phyloP scores from a whole-genome alignment of 1,140 invertebrate species.

The Diachasma alloeum region DNA sequence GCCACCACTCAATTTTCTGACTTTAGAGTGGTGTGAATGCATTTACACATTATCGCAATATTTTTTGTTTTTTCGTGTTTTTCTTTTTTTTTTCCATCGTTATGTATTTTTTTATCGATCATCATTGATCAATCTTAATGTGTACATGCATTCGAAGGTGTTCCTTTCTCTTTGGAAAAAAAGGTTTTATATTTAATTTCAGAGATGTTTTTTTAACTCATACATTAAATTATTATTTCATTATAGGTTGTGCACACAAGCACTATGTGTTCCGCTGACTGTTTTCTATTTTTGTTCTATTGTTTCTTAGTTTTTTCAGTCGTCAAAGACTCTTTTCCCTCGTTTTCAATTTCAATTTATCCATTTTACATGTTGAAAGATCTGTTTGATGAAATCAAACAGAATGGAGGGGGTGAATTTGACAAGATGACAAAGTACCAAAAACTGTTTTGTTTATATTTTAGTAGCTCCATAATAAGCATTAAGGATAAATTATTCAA shows the following conservation, averaged over 20 bases:
- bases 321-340: slow-evolving; percentile 18
- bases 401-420: neutral
- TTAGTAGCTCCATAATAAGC: too few species aligned
- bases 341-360: neutral
- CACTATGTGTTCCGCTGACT: slow-evolving; percentile 50
- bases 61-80: neutral
- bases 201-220: slow-evolving; percentile 29
- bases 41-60: neutral
- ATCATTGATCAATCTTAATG: neutral
- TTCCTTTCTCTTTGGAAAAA: slow-evolving; percentile 42
- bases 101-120: slow-evolving; percentile 1
- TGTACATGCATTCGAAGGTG: slow-evolving; percentile 25
- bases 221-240: slow-evolving; percentile 32
- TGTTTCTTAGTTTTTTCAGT: slow-evolving; percentile 25
- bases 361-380: neutral
- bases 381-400: neutral
- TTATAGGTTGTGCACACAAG: slow-evolving; percentile 34
- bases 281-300: slow-evolving; percentile 42
- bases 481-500: too few species aligned
- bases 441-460: too few species aligned
- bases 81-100: neutral
- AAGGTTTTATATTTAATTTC: slow-evolving; percentile 41
- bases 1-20: slow-evolving; percentile 23
- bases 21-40: slow-evolving; percentile 5
- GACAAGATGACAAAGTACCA: neutral